Percentiles rank a stretch among this genome's conserved stretches.
phyloP scores from a whole-genome alignment of 2,888 invertebrate genomes.

The Papilio protenor region DNA sequence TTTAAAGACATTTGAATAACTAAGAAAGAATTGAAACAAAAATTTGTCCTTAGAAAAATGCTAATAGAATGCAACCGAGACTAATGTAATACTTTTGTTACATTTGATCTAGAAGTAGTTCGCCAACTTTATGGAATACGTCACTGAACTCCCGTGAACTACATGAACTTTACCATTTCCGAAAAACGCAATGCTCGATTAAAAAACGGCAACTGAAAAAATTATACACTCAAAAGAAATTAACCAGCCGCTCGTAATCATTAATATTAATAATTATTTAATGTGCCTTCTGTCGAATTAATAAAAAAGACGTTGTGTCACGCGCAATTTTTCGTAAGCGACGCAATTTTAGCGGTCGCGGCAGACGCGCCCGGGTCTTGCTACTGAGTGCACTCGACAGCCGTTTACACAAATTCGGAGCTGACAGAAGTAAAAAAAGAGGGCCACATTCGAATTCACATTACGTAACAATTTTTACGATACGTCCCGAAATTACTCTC shows the following conservation, averaged over 20 bases:
- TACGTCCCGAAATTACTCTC: conserved; percentile 43
- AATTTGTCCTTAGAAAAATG: neutral
- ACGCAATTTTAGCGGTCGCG: conserved; percentile 8
- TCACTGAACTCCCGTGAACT: neutral
- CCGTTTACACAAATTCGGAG: conserved; percentile 20
- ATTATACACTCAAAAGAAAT: neutral
- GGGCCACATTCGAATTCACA: conserved; percentile 34
- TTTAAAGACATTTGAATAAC: neutral
- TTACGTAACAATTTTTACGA: conserved; percentile 43
- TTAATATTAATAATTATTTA: conserved; percentile 25
- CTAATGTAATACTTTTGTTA: neutral
- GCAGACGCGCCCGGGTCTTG: neutral
- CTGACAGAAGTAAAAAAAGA: conserved; percentile 13
- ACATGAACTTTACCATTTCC: neutral
- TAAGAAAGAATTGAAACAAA: neutral
- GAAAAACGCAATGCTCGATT: neutral
- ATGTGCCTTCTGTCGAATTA: conserved; percentile 16
- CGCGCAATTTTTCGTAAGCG: conserved; percentile 19
- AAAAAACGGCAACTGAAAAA: neutral
- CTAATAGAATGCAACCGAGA: neutral
- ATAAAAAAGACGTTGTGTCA: conserved; percentile 21
- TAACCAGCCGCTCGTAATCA: conserved; percentile 5
- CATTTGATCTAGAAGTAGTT: neutral
- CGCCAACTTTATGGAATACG: neutral
- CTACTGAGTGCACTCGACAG: neutral